Percentiles rank a stretch among this genome's conserved stretches.
These are phyloP conservation scores for Leptopilina boulardi DNA, from an alignment of 1,140 invertebrate species.

Conservation along the genomic window DNA sequence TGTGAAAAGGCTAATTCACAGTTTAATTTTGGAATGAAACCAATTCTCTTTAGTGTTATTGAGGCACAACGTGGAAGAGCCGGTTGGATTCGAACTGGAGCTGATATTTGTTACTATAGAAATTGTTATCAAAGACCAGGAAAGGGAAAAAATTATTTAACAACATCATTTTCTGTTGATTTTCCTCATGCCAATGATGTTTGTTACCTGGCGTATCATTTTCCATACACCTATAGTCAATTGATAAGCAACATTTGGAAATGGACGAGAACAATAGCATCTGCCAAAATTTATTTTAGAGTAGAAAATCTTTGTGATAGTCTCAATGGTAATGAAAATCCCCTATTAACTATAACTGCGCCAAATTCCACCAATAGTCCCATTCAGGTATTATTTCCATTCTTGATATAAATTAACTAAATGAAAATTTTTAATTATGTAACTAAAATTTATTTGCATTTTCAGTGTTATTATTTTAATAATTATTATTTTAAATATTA, in stretches of 20 bases:
- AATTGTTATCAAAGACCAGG: conserved; percentile 80
- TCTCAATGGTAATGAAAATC: conserved; percentile 86
- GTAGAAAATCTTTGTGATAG: conserved; percentile 84
- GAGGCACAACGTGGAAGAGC: conserved; percentile 81
- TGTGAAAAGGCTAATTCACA: conserved; percentile 93
- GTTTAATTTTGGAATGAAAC: conserved; percentile 95
- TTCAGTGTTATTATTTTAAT: too few relatives aligned
- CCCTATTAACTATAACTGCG: conserved; percentile 88
- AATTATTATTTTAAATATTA: background rate
- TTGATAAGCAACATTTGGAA: conserved; percentile 83
- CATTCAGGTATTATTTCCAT: conserved; percentile 74
- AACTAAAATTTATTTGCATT: too few relatives aligned
- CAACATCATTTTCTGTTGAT: conserved; percentile 88
- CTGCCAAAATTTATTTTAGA: conserved; percentile 76
- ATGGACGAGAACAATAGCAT: conserved; percentile 73
- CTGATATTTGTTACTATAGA: conserved; percentile 89
- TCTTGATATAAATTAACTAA: too few relatives aligned
- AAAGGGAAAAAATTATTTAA: conserved; percentile 83
- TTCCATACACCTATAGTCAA: conserved; percentile 91
- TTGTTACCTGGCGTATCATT: conserved; percentile 94
- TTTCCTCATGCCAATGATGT: conserved; percentile 88
- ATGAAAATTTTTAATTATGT: too few relatives aligned
- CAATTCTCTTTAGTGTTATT: conserved; percentile 90
- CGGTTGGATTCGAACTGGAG: conserved; percentile 85
- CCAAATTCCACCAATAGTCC: conserved; percentile 78